Conservation (phyloP, 2,113 vertebrate genomes). For the Nanorana parkeri region DNA sequence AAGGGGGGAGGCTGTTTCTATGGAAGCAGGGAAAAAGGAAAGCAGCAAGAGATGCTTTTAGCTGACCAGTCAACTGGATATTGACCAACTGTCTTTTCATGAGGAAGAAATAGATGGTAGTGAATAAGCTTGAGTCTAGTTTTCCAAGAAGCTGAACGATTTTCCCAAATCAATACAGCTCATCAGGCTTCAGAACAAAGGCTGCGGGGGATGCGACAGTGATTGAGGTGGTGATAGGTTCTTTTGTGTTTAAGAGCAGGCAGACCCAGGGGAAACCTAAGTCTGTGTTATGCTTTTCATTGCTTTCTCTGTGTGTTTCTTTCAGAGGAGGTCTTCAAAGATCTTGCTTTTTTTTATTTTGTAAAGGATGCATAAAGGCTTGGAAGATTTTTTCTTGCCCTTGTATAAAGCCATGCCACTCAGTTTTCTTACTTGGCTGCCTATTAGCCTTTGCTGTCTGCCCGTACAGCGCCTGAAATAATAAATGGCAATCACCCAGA, state of each 20-base stretch:
- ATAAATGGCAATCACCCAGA: background rate
- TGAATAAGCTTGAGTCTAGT: constrained; percentile 79
- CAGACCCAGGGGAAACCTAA: constrained; percentile 62
- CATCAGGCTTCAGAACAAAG: constrained; percentile 80
- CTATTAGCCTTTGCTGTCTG: background rate
- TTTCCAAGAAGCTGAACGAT: constrained; percentile 81
- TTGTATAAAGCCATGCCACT: constrained; percentile 1
- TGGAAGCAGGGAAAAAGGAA: constrained; percentile 67
- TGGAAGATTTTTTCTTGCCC: background rate
- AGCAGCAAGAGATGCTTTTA: constrained; percentile 70
- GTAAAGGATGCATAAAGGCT: constrained; percentile 15
- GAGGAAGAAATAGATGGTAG: constrained; percentile 77
- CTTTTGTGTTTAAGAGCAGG: constrained; percentile 73
- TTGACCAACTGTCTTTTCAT: constrained; percentile 80
- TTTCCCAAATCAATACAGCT: constrained; percentile 81
- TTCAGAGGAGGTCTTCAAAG: constrained; percentile 48
- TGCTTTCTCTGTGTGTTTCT: constrained; percentile 56
- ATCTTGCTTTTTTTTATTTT: constrained; percentile 30
- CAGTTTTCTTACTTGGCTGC: background rate
- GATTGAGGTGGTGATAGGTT: constrained; percentile 72
- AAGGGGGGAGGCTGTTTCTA: constrained; percentile 63
- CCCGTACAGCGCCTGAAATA: background rate
- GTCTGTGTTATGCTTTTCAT: constrained; percentile 62
- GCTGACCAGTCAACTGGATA: constrained; percentile 74
- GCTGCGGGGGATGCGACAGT: constrained; percentile 67